Conservation (phyloP, 2,797 vertebrate species). For the Delichon dasypus region DNA sequence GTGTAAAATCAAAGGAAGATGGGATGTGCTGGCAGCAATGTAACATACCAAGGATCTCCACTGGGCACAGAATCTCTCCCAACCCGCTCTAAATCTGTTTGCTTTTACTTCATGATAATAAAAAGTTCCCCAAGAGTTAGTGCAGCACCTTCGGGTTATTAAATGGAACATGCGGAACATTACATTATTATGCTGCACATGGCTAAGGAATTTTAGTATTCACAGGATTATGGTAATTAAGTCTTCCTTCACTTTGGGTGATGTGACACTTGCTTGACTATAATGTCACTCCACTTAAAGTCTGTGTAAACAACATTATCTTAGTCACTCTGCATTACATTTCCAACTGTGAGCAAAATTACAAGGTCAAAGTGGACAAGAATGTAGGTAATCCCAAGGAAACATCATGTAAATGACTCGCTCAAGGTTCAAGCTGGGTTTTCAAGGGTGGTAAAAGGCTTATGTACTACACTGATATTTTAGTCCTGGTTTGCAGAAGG, state of each 20-base stretch:
- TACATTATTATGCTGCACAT: slow-evolving; percentile 81
- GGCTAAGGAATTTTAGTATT: slow-evolving; percentile 80
- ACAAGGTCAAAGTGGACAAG: slow-evolving; percentile 82
- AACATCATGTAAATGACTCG: slow-evolving; percentile 74
- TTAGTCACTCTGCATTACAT: slow-evolving; percentile 80
- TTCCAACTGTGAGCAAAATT: slow-evolving; percentile 80
- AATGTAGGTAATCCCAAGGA: slow-evolving; percentile 77
- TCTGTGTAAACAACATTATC: slow-evolving; percentile 88
- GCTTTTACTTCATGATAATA: slow-evolving; percentile 15
- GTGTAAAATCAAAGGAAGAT: not conserved
- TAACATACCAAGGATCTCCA: not conserved
- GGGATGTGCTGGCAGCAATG: not conserved
- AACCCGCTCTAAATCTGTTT: not conserved
- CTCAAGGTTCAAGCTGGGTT: slow-evolving; percentile 64
- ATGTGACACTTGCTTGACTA: slow-evolving; percentile 84
- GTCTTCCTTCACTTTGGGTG: slow-evolving; percentile 81
- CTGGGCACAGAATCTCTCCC: not conserved
- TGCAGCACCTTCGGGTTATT: slow-evolving; percentile 62
- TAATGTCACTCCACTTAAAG: slow-evolving; percentile 89
- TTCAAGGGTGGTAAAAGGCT: slow-evolving; percentile 69
- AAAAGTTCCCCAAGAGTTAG: slow-evolving; percentile 31
- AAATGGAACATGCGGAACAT: slow-evolving; percentile 69
- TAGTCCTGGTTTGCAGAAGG: not conserved
- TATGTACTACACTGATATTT: slow-evolving; percentile 38
- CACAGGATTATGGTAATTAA: slow-evolving; percentile 84